Percentiles rank a stretch among this genome's conserved stretches.
Conservation (phyloP, 2,113 vertebrate species). For the Solea senegalensis region DNA sequence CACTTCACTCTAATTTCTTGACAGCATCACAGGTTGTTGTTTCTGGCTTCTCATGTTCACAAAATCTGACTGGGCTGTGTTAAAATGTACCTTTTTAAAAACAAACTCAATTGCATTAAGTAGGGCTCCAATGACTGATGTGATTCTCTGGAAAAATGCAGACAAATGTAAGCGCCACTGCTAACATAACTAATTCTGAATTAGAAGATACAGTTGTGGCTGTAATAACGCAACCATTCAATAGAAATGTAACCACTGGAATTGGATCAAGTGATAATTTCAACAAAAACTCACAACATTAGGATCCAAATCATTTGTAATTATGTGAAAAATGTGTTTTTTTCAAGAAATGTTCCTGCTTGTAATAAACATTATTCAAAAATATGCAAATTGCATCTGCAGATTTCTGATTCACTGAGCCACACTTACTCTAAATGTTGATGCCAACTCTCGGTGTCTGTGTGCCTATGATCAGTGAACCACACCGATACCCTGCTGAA, state of each 20-base stretch:
- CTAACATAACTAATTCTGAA: background rate
- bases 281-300: background rate
- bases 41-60: background rate
- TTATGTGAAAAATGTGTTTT: background rate
- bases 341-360: background rate
- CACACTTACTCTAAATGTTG: background rate
- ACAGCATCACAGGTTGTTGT: background rate
- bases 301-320: background rate
- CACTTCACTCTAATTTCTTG: background rate
- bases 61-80: background rate
- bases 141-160: constrained; percentile 27
- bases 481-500: background rate
- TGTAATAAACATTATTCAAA: background rate
- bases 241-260: background rate
- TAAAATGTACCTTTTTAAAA: background rate
- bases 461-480: constrained; percentile 13
- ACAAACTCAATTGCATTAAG: background rate
- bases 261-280: background rate
- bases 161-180: background rate
- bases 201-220: background rate
- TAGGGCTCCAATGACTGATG: background rate
- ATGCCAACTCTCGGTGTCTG: background rate
- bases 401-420: background rate
- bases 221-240: background rate
- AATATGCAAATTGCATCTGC: background rate